Percentiles rank a stretch among this genome's conserved stretches.
Evolutionary conservation across 2,113 vertebrate species (phyloP).

Genomic region (Perognathus longimembris): DNA sequence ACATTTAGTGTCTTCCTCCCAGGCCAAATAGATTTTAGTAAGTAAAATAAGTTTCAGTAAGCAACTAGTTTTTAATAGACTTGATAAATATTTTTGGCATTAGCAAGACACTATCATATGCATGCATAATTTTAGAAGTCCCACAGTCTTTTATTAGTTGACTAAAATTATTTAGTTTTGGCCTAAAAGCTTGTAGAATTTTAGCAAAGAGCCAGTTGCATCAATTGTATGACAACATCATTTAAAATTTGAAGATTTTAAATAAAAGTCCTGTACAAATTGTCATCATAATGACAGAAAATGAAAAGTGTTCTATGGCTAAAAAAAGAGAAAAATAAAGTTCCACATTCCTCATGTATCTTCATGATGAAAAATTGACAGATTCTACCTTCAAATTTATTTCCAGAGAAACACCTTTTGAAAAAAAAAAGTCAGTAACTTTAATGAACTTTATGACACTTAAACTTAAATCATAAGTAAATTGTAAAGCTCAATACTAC

Average conservation of each 20-base stretch:
- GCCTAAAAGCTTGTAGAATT: neutral
- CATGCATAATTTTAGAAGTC: neutral
- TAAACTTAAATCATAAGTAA: neutral
- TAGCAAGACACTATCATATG: neutral
- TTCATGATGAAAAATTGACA: constrained; percentile 32
- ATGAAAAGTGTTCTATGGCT: neutral
- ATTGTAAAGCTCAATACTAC: neutral
- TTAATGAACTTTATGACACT: neutral
- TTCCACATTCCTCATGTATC: neutral
- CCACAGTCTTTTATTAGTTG: neutral
- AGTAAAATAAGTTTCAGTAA: too few relatives aligned
- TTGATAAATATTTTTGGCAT: too few relatives aligned
- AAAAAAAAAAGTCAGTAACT: constrained; percentile 5
- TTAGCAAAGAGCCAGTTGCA: neutral
- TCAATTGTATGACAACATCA: constrained; percentile 3
- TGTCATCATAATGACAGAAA: neutral
- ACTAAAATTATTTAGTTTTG: constrained; percentile 18
- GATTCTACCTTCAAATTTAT: constrained; percentile 30
- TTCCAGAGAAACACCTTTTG: neutral
- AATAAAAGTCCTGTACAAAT: constrained; percentile 48
- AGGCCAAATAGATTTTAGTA: too few relatives aligned
- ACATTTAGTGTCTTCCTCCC: too few relatives aligned
- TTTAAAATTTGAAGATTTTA: constrained; percentile 36
- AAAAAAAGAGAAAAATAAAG: constrained; percentile 63
- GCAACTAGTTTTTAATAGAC: neutral